Evolutionary conservation across 2,888 invertebrate genomes (phyloP), one percentile per base, ranked within the genome.

Genomic region (Fragum sueziense): DNA sequence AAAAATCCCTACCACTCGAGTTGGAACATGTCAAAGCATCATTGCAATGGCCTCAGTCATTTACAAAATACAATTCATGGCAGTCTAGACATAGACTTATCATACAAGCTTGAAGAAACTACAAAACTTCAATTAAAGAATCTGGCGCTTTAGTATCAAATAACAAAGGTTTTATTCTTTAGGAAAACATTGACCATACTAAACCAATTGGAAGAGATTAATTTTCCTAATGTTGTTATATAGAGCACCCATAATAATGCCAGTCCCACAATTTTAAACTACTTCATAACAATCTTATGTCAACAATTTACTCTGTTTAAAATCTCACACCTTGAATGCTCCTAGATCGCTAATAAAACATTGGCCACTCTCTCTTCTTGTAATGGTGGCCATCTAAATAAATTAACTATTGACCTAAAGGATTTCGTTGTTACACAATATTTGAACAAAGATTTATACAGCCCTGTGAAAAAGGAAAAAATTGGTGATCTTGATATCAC

Each of bases 321-420:
- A 29, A 33, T 70, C 54, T 41, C 34, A 70, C 78, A 73, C 78
- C 62, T 74, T 47, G 31, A 51, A 70, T 74, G 70, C 54, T 34
- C 34, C 29, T 41, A 79, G 52, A 72, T 72, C 61, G 69, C 54
- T 62, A 54, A 34, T 41, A 41, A 31, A 79, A 75, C 69, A 72
- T 62, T 59, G 67, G 52, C 65, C 27, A 70, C 72, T 51, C 65
- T 68, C 51, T 47, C 37, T 72, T 68, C 25, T 41, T 37, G 41
- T 41, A 65, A 37, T 41, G 41, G 41, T 69, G 57, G 62, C 54
- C 59, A 62, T 61, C 71, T 75, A 74, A 76, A 70, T 80, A 76
- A 74, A 80, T 76, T 69, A 80, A 76, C 74, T 80, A 74, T 80
- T 80, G 80, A 80, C 80, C 76, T 67, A 70, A 54, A 33, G 31